A percentile compares a stretch with the other conserved stretches of the same genome.
Conservation (phyloP, 2,113 vertebrate genomes). For the Glaucomys volans region DNA sequence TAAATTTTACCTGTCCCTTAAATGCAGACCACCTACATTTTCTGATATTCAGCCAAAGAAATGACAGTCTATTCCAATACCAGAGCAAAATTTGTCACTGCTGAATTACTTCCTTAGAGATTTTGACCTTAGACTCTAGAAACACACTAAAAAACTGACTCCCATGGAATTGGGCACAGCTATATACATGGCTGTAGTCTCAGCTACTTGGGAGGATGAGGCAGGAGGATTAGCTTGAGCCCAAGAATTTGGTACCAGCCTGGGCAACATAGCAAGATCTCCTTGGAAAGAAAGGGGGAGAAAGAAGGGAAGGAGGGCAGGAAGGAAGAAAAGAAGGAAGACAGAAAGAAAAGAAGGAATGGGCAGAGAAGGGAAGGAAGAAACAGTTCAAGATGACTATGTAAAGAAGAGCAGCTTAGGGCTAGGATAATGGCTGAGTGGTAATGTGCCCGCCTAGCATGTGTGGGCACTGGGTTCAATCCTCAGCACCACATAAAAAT, state of each 20-base stretch:
- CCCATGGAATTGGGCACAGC: neutral
- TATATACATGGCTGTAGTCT: too few species aligned
- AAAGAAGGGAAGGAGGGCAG: neutral
- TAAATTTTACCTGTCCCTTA: neutral
- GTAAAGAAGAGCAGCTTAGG: neutral
- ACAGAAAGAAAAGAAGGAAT: neutral
- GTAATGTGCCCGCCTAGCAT: too few species aligned
- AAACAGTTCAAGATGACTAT: neutral
- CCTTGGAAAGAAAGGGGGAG: neutral
- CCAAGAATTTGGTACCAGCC: too few species aligned
- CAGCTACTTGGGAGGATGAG: too few species aligned
- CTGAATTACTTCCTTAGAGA: neutral
- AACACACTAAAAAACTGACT: neutral
- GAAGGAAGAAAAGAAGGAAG: neutral
- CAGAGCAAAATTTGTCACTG: neutral
- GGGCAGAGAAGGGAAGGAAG: too few species aligned
- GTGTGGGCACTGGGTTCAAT: too few species aligned
- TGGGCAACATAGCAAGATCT: too few species aligned
- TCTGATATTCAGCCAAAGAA: neutral
- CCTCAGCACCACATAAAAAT: too few species aligned
- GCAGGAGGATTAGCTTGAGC: too few species aligned
- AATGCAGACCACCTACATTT: neutral
- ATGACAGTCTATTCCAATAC: neutral
- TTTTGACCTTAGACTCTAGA: constrained; percentile 22
- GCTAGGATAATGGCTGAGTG: too few species aligned